These are phyloP conservation scores for Pangasius macronema DNA, from an alignment of 2,797 vertebrate genomes.

Conservation along the genomic window DNA sequence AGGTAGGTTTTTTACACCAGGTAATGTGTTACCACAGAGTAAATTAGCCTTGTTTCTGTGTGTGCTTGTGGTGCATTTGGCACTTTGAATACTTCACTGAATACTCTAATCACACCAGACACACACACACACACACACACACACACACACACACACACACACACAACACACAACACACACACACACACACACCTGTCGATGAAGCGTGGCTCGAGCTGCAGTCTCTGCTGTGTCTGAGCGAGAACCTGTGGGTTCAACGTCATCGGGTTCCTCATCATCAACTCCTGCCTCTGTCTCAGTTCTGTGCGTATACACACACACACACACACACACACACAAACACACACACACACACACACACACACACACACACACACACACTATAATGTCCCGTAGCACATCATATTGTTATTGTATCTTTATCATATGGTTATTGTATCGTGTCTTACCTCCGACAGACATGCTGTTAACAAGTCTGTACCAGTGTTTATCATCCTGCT, in stretches of 20 bases:
- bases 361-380: neutral
- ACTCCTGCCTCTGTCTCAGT: constrained; percentile 85
- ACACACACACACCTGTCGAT: constrained; percentile 81
- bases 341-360: neutral
- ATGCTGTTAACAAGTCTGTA: constrained; percentile 84
- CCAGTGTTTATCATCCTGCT: constrained; percentile 88
- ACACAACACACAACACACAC: constrained; percentile 63
- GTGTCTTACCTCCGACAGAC: constrained; percentile 82
- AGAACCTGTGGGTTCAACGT: constrained; percentile 86
- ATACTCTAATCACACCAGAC: constrained; percentile 53
- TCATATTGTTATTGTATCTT: neutral
- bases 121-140: constrained; percentile 51
- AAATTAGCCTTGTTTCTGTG: no score
- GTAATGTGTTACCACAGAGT: no score
- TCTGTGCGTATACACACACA: constrained; percentile 70
- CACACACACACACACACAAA: constrained; percentile 19
- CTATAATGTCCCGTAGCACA: neutral
- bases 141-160: constrained; percentile 14
- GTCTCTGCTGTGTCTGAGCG: constrained; percentile 81
- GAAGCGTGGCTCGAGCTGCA: constrained; percentile 85
- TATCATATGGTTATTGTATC: neutral
- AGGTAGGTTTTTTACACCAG: neutral
- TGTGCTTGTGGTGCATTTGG: no score
- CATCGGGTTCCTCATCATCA: constrained; percentile 91
- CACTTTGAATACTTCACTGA: neutral